Base-by-base conservation (phyloP, 2,888 invertebrate species). In the Choristoneura rosaceana region DNA sequence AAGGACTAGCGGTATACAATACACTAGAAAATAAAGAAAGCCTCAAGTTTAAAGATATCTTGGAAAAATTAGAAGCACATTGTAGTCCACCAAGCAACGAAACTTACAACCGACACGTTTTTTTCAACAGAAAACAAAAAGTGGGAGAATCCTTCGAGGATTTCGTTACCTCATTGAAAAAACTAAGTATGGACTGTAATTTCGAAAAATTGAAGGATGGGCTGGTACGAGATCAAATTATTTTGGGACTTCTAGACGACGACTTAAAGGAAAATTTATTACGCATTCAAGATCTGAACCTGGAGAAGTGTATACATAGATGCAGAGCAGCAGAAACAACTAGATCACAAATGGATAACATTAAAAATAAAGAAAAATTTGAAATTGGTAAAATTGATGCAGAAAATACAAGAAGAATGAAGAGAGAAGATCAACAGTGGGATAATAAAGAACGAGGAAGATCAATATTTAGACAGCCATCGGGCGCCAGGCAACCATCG, bases 11-110 rank as follows among this genome's bases (percentile, higher is more conserved):
- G 1, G 65, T 70, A 3, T 70, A 41, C 38, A 70, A 70, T 10
- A 70, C 64, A 0, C 50, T 65, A 1, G 70, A 70, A n/a, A 41
- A 60, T 10, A 65, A 64, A 50, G 65, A 65, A 41, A 60, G 65
- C 0, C 25, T 70, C 17, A 17, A 7, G 0, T 70, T 25, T 17
- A 52, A 59, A 17, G 65, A 64, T 5, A 38, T 70, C 5, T n/a
- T 71, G 3, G 10, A 9, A 2, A 63, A 47, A 41, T 33, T 68
- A 0, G 67, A 68, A 71, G 3, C 38, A 4, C 67, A 68, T 12
- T 71, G 71, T 15, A 67, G 62, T 38, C 67, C 71, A 12, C 71
- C 67, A 0, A 52, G 43, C 7, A 71, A 71, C 55, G 71, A 71
- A 9, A 67, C 71, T 4, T 71, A 67, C 38, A 67, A 62, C 10